A percentile compares a stretch with the other conserved stretches of the same genome.
Conservation (phyloP, 2,113 vertebrate species). For the Columba livia region DNA sequence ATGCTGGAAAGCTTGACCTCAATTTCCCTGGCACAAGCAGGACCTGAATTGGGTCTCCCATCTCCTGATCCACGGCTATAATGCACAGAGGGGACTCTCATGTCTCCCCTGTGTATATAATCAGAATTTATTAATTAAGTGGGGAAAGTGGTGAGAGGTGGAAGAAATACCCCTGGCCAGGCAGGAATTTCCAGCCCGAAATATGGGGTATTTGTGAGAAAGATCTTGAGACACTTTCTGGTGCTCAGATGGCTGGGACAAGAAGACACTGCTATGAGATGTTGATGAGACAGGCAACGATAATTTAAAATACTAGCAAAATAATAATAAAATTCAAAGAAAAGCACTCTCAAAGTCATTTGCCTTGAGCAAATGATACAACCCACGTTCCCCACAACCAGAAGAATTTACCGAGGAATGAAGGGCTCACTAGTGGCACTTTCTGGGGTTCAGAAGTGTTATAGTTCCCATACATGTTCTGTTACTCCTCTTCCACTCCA, state of each 20-base stretch:
- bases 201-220: background rate
- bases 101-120: background rate
- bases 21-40: background rate
- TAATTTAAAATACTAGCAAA: background rate
- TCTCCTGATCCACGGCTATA: background rate
- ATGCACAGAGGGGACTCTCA: background rate
- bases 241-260: background rate
- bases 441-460: background rate
- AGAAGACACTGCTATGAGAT: background rate
- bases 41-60: background rate
- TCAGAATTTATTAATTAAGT: background rate
- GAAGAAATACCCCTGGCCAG: background rate
- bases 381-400: rapidly evolving
- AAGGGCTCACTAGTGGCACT: background rate
- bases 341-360: background rate
- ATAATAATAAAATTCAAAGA: background rate
- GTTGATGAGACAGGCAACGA: background rate
- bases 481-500: background rate
- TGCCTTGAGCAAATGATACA: rapidly evolving
- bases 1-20: background rate
- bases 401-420: background rate
- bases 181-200: background rate
- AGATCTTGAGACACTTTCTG: background rate
- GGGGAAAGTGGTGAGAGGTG: background rate
- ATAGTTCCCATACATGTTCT: background rate